A percentile compares a stretch with the other conserved stretches of the same genome.
phyloP scores from a whole-genome alignment of 23 tunicate genomes.

The Diplosoma virens region DNA sequence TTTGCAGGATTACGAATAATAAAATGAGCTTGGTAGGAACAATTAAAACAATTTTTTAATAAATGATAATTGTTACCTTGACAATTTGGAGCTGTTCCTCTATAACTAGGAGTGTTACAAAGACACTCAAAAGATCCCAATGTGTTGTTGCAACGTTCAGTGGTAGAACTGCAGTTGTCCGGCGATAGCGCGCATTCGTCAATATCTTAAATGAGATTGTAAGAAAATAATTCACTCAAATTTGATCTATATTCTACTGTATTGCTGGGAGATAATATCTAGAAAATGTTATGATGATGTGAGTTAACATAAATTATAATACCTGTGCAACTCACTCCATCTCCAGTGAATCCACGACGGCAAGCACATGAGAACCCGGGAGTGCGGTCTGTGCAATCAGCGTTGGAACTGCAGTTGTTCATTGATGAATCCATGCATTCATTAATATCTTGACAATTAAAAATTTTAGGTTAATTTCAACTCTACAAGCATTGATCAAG shows the following conservation, averaged over 20 bases:
- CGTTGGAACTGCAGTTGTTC: slow-evolving; percentile 18
- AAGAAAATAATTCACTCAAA: background rate
- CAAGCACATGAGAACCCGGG: slow-evolving; percentile 10
- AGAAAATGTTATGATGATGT: background rate
- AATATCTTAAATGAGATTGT: slow-evolving; percentile 10
- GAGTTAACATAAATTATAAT: background rate
- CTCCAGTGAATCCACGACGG: slow-evolving; percentile 16
- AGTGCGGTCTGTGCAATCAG: slow-evolving; percentile 5
- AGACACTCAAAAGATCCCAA: background rate
- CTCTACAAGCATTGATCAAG: too few species aligned
- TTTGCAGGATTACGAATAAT: too few species aligned
- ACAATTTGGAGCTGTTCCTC: background rate
- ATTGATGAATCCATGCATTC: background rate
- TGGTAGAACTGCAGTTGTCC: background rate
- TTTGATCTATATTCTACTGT: background rate
- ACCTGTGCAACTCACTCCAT: slow-evolving; percentile 7
- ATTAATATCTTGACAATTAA: background rate
- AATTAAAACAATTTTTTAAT: too few species aligned
- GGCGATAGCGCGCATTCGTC: slow-evolving; percentile 6
- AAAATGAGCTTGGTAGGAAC: too few species aligned
- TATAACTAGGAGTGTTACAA: background rate
- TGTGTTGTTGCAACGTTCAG: background rate
- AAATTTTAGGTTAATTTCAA: too few species aligned
- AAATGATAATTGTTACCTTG: background rate
- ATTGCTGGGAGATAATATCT: background rate